Conservation (phyloP, 2,888 invertebrate genomes). For the Carabus problematicus region DNA sequence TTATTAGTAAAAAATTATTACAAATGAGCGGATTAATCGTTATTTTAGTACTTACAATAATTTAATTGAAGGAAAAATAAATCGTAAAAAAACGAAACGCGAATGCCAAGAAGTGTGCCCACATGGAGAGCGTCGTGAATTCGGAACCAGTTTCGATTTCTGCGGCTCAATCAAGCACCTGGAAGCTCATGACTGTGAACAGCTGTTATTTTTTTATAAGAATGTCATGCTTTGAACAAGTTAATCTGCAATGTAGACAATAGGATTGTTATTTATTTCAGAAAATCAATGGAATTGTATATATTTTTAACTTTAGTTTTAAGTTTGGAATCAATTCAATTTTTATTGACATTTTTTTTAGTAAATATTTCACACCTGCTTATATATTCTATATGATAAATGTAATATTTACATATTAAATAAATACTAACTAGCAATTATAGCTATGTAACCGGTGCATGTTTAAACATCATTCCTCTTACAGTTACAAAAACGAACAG, state of each 20-base stretch:
- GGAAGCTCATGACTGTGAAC: no score
- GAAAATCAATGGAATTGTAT: not conserved
- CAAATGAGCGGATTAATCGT: constrained; percentile 19
- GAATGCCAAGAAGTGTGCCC: constrained; percentile 9
- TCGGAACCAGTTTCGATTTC: constrained; percentile 36
- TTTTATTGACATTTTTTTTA: not conserved
- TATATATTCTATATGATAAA: no score
- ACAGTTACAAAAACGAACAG: no score
- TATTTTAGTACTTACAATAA: constrained; percentile 19
- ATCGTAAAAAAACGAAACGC: constrained; percentile 21
- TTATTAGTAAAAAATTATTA: no score
- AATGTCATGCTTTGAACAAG: not conserved
- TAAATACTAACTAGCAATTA: no score
- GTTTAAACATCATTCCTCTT: no score
- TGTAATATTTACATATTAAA: no score
- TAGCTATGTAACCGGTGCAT: no score
- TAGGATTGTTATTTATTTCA: not conserved
- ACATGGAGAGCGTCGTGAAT: constrained; percentile 22
- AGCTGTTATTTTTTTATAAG: not conserved
- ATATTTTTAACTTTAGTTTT: not conserved
- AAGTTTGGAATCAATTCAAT: no score
- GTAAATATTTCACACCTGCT: not conserved
- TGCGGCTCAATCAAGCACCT: constrained; percentile 9
- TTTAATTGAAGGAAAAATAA: constrained; percentile 35
- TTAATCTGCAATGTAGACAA: constrained; percentile 5